These are phyloP conservation scores for Luscinia luscinia DNA, from an alignment of 2,797 vertebrate species.

Conservation along the genomic window DNA sequence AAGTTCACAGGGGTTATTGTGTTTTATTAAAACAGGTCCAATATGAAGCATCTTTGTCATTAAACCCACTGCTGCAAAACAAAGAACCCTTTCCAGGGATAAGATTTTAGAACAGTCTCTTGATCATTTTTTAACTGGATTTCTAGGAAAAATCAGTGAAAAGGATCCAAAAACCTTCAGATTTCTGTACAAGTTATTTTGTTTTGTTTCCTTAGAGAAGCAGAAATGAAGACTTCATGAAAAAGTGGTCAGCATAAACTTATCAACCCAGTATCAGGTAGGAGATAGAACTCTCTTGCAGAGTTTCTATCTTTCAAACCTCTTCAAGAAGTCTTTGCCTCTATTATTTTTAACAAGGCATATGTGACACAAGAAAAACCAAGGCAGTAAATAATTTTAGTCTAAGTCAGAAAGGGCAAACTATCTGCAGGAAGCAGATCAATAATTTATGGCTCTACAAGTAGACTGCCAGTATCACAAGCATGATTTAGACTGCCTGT, in stretches of 20 bases:
- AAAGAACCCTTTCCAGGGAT: not conserved
- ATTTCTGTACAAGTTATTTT: not conserved
- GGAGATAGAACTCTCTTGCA: not conserved
- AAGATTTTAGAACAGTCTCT: not conserved
- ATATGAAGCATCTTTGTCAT: not conserved
- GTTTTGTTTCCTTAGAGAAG: not conserved
- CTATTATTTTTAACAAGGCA: not conserved
- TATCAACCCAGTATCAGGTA: not conserved
- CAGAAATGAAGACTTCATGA: not conserved
- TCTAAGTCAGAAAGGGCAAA: not conserved
- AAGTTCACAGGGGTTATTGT: not conserved
- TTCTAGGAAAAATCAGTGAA: not conserved
- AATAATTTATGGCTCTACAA: not conserved
- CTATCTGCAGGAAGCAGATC: conserved; percentile 12
- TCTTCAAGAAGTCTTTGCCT: not conserved
- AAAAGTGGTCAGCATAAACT: not conserved
- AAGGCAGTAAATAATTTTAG: not conserved
- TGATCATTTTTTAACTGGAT: not conserved
- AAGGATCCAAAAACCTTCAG: not conserved
- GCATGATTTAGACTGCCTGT: not conserved
- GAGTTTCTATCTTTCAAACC: not conserved
- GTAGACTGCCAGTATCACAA: not conserved
- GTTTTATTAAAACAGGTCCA: not conserved
- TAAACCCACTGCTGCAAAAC: not conserved
- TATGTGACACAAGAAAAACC: not conserved